Conservation (phyloP, 2,888 invertebrate genomes). For the Sinodicranocentrus sp. region DNA sequence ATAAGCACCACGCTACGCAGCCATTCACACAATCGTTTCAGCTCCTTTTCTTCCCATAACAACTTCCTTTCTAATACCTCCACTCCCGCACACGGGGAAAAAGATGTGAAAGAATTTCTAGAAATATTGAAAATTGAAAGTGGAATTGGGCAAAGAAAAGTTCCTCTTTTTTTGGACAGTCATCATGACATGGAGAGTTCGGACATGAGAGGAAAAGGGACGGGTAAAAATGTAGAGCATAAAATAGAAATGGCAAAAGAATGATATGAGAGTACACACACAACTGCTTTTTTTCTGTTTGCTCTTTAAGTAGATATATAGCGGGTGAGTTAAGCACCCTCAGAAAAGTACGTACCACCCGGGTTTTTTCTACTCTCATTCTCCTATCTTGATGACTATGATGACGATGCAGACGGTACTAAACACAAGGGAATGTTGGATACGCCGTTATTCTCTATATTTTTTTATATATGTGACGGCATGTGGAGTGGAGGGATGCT, state of each 20-base stretch:
- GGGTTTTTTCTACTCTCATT: neutral
- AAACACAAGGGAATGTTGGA: neutral
- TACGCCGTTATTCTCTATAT: too few relatives aligned
- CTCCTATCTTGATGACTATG: neutral
- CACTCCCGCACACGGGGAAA: neutral
- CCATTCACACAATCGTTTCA: conserved; percentile 30
- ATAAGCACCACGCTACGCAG: conserved; percentile 33
- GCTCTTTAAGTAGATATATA: neutral
- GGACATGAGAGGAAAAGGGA: conserved; percentile 41
- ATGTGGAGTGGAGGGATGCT: conserved; percentile 12
- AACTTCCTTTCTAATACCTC: conserved; percentile 5
- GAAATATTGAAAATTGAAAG: conserved; percentile 54
- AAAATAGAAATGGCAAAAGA: neutral
- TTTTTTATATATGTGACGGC: neutral
- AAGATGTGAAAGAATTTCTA: conserved; percentile 1
- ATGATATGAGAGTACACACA: too few relatives aligned
- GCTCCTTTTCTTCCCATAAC: conserved; percentile 8
- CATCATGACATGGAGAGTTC: neutral
- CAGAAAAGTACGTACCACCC: too few relatives aligned
- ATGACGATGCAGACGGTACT: neutral
- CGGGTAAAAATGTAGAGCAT: conserved; percentile 36
- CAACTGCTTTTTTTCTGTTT: too few relatives aligned
- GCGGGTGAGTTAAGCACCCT: neutral
- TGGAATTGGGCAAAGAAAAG: conserved; percentile 42
- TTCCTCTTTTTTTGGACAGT: conserved; percentile 1